Evolutionary conservation across 2,113 vertebrate genomes (phyloP).

Genomic region (Anarrhichthys ocellatus): DNA sequence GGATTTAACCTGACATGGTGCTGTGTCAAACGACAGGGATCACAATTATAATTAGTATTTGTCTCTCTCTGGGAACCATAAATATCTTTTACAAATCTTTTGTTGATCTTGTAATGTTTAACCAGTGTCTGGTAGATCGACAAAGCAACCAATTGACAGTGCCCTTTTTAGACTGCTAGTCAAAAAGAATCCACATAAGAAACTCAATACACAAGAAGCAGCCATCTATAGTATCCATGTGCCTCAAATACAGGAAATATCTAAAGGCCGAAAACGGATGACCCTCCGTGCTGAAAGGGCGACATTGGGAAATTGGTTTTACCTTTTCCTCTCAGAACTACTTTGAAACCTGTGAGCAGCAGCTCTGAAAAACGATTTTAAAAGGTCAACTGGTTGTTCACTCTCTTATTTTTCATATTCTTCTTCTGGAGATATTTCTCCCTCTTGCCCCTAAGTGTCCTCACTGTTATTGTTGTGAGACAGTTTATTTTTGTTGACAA

Average conservation of each 20-base stretch:
- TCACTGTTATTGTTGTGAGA: neutral
- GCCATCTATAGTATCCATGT: too few relatives aligned
- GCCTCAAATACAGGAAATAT: neutral
- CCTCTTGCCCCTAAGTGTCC: neutral
- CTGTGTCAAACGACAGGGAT: neutral
- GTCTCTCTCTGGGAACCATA: neutral
- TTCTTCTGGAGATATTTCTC: neutral
- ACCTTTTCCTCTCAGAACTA: conserved; percentile 12
- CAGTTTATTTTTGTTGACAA: neutral
- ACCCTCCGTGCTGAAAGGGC: conserved; percentile 24
- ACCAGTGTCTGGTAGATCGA: neutral
- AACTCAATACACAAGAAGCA: neutral
- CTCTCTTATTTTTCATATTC: neutral
- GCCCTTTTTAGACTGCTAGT: neutral
- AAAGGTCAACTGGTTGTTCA: conserved; percentile 37
- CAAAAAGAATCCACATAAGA: neutral
- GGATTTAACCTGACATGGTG: neutral
- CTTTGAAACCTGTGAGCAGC: neutral
- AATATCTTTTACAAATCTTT: neutral
- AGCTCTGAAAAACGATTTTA: conserved; percentile 7
- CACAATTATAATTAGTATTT: too few relatives aligned
- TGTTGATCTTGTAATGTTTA: neutral
- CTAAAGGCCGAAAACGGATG: neutral
- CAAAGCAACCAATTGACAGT: neutral
- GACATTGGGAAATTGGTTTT: conserved; percentile 26